A percentile compares a stretch with the other conserved stretches of the same genome.
phyloP scores from a whole-genome alignment of 2,888 invertebrate genomes.

The Sarcophaga rosellei region DNA sequence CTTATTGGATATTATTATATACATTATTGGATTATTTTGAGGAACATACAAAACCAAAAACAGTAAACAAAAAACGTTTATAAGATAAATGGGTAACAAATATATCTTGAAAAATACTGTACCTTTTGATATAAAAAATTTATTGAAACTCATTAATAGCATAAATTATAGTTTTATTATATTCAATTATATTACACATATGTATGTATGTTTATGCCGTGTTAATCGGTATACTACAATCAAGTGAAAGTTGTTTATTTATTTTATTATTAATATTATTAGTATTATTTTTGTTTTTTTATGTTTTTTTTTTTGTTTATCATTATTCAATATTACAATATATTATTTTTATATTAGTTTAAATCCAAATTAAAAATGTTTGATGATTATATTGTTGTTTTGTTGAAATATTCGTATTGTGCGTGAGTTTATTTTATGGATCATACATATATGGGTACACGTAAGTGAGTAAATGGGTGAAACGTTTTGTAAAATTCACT shows the following conservation, averaged over 20 bases:
- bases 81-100: too few species aligned
- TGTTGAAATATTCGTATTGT: slow-evolving; percentile 33
- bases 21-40: too few species aligned
- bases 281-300: slow-evolving; percentile 25
- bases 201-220: too few species aligned
- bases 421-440: slow-evolving; percentile 55
- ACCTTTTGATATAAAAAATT: too few species aligned
- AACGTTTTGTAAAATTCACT: not conserved
- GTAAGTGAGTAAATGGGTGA: not conserved
- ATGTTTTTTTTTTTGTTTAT: slow-evolving; percentile 18
- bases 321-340: not conserved
- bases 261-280: slow-evolving; percentile 52
- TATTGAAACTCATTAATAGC: too few species aligned
- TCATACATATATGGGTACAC: not conserved
- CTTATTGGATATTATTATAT: too few species aligned
- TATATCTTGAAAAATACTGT: too few species aligned
- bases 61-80: too few species aligned
- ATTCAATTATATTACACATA: too few species aligned
- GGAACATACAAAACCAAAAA: too few species aligned
- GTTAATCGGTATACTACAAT: slow-evolving; percentile 2
- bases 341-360: not conserved
- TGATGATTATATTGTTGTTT: not conserved
- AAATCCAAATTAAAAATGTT: not conserved
- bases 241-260: slow-evolving; percentile 57
- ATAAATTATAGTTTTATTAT: too few species aligned